phyloP scores from a whole-genome alignment of 2,888 invertebrate genomes.

The Sphecodes monilicornis region DNA sequence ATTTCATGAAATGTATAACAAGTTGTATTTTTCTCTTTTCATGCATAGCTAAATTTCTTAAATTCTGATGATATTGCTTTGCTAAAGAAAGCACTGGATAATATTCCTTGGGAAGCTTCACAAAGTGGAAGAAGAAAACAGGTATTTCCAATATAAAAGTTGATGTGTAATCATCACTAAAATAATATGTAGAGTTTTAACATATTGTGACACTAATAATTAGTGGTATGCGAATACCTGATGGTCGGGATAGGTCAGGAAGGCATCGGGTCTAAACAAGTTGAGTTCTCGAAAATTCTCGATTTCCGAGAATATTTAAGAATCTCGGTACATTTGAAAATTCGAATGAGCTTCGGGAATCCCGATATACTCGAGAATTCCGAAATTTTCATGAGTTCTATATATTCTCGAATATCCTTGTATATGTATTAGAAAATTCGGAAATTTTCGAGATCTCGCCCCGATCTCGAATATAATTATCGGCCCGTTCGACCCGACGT shows the following conservation, averaged over 20 bases:
- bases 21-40: background rate
- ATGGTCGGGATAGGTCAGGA: background rate
- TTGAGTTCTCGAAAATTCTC: background rate
- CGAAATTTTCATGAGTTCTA: too few species aligned
- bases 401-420: too few species aligned
- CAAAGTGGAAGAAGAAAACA: slow-evolving; percentile 99
- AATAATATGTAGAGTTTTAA: background rate
- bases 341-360: too few species aligned
- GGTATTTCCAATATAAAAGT: slow-evolving; percentile 78
- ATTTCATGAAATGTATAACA: background rate
- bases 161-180: background rate
- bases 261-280: too few species aligned
- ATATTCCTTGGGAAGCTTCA: slow-evolving; percentile 94
- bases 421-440: too few species aligned
- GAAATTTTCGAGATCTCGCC: too few species aligned
- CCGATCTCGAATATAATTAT: too few species aligned
- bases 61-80: slow-evolving; percentile 88
- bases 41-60: slow-evolving; percentile 89
- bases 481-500: background rate
- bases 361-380: too few species aligned
- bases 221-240: background rate
- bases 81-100: slow-evolving; percentile 90
- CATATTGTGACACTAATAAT: background rate
- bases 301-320: too few species aligned
- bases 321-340: background rate